These are phyloP conservation scores for Drosophila kurseongensis DNA, from an alignment of 1,140 invertebrate genomes.

Conservation along the genomic window DNA sequence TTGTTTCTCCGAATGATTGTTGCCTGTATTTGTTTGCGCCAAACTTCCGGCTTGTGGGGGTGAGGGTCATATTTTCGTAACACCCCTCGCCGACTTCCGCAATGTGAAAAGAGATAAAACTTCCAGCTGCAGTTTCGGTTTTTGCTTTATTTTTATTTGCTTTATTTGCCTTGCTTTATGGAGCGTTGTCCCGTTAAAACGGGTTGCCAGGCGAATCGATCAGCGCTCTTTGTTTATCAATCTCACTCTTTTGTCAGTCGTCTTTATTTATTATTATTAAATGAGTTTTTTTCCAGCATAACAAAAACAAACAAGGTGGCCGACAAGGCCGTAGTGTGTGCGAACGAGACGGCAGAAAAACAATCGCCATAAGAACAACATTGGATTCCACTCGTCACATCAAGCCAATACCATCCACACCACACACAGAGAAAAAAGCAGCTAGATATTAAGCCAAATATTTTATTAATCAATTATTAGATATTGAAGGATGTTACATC, in stretches of 20 bases:
- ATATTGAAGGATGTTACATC: background rate
- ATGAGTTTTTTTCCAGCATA: slow-evolving; percentile 25
- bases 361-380: slow-evolving; percentile 6
- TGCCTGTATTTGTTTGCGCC: slow-evolving; percentile 6
- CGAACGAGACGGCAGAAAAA: slow-evolving; percentile 12
- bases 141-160: slow-evolving; percentile 19
- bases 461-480: background rate
- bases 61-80: slow-evolving; percentile 31
- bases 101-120: slow-evolving; percentile 32
- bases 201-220: slow-evolving; percentile 22
- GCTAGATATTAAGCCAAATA: background rate
- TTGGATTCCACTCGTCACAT: slow-evolving; percentile 15
- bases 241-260: slow-evolving; percentile 19
- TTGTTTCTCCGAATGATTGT: slow-evolving; percentile 12
- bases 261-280: slow-evolving; percentile 30
- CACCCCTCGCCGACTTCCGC: slow-evolving; percentile 42
- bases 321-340: slow-evolving; percentile 26
- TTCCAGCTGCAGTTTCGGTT: slow-evolving; percentile 28
- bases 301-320: slow-evolving; percentile 29
- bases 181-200: slow-evolving; percentile 29
- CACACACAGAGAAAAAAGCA: slow-evolving; percentile 3
- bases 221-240: slow-evolving; percentile 33
- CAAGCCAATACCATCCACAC: slow-evolving; percentile 14
- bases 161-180: slow-evolving; percentile 7
- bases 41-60: slow-evolving; percentile 40